Evolutionary conservation across 2,888 invertebrate species (phyloP).

Genomic region (Orthosia gothica): DNA sequence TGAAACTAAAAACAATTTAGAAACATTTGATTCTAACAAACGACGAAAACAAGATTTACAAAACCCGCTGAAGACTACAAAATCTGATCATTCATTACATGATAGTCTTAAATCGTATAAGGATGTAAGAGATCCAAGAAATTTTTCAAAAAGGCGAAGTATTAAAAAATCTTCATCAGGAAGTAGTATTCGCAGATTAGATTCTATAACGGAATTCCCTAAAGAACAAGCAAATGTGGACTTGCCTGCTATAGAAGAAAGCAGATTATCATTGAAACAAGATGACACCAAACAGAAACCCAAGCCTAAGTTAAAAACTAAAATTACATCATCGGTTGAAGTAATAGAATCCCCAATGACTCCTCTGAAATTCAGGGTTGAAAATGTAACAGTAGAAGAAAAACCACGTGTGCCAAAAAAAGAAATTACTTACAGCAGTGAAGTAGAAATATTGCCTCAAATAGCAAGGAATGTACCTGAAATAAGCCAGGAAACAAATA

Average conservation of each 20-base stretch:
- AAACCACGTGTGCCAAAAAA: constrained; percentile 81
- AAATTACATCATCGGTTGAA: constrained; percentile 91
- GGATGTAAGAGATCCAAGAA: constrained; percentile 71
- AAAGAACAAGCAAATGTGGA: constrained; percentile 74
- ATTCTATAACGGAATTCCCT: constrained; percentile 88
- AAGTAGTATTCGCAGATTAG: constrained; percentile 84
- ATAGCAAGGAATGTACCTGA: constrained; percentile 59
- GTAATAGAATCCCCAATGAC: constrained; percentile 84
- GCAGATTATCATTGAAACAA: constrained; percentile 76
- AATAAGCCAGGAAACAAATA: constrained; percentile 68
- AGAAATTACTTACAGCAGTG: constrained; percentile 83
- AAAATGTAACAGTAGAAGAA: constrained; percentile 92
- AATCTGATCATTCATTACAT: constrained; percentile 88
- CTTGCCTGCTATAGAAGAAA: constrained; percentile 89
- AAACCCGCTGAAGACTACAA: constrained; percentile 84
- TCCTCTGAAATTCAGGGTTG: constrained; percentile 90
- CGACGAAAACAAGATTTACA: constrained; percentile 71
- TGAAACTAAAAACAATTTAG: constrained; percentile 62
- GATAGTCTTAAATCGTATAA: constrained; percentile 78
- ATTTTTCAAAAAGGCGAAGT: constrained; percentile 78
- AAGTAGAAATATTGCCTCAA: constrained; percentile 71
- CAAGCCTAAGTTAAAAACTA: constrained; percentile 87
- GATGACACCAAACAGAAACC: constrained; percentile 74
- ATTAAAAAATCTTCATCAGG: constrained; percentile 88
- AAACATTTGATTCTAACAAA: constrained; percentile 63